Percentiles rank a stretch among this genome's conserved stretches.
phyloP scores from a whole-genome alignment of 1,140 invertebrate genomes.

The Lasioglossum baleicum region DNA sequence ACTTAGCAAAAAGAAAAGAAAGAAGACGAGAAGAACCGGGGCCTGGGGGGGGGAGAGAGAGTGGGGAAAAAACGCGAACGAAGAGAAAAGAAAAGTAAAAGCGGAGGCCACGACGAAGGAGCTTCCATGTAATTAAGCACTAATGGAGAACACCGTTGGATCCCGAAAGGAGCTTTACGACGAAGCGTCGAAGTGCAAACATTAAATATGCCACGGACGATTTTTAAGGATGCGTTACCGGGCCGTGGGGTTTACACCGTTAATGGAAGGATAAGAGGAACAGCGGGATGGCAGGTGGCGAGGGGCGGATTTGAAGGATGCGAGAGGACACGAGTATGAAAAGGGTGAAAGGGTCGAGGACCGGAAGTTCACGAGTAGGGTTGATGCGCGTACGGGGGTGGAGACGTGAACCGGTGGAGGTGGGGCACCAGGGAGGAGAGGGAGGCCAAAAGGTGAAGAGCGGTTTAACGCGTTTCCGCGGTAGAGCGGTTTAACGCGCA shows the following conservation, averaged over 20 bases:
- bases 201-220: conserved; percentile 64
- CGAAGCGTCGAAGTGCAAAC: conserved; percentile 63
- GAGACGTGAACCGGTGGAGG: background rate
- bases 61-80: too few relatives aligned
- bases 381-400: conserved; percentile 44
- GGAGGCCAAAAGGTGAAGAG: conserved; percentile 45
- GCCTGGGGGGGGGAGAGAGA: too few relatives aligned
- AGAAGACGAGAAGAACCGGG: conserved; percentile 9
- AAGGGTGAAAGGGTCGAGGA: conserved; percentile 64
- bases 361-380: conserved; percentile 62
- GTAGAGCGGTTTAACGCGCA: conserved; percentile 63
- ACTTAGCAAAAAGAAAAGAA: background rate
- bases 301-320: conserved; percentile 59
- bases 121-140: conserved; percentile 50
- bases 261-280: conserved; percentile 65
- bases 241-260: conserved; percentile 53
- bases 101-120: background rate
- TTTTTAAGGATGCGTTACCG: conserved; percentile 63
- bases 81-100: too few relatives aligned
- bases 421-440: background rate
- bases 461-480: conserved; percentile 63
- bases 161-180: conserved; percentile 40
- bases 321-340: conserved; percentile 63
- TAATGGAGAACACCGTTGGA: conserved; percentile 54
- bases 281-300: conserved; percentile 4